Evolutionary conservation across 2,113 vertebrate genomes (phyloP).

Genomic region (Labeo rohita): DNA sequence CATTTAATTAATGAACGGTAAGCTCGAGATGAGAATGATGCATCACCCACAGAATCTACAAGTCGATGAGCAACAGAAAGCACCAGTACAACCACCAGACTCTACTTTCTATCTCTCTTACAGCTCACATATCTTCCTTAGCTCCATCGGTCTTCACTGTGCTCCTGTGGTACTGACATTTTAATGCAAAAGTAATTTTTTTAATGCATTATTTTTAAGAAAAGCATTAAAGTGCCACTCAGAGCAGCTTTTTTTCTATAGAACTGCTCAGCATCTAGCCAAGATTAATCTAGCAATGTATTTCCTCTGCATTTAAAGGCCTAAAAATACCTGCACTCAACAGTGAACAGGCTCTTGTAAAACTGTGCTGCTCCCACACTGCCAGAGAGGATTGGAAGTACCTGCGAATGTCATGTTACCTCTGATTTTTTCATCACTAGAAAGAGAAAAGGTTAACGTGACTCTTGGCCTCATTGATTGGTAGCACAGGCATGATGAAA

Average conservation of each 20-base stretch:
- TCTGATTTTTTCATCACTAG: conserved; percentile 16
- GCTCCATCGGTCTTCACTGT: not conserved
- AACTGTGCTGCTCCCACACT: not conserved
- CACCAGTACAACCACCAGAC: conserved; percentile 55
- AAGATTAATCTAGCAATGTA: not conserved
- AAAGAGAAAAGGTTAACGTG: conserved; percentile 17
- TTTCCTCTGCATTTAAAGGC: conserved; percentile 15
- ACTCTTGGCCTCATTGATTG: conserved; percentile 19
- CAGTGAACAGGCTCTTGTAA: not conserved
- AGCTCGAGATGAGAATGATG: conserved; percentile 32
- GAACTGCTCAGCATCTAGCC: not conserved
- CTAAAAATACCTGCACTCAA: conserved; percentile 21
- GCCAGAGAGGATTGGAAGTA: not conserved
- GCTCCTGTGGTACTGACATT: not conserved
- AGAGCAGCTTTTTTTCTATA: not conserved
- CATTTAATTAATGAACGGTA: conserved; percentile 63
- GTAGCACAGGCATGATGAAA: not conserved
- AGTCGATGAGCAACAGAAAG: conserved; percentile 60
- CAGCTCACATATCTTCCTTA: not conserved
- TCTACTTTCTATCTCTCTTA: conserved; percentile 27
- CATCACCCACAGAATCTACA: conserved; percentile 55
- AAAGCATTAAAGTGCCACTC: not conserved
- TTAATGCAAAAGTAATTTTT: not conserved
- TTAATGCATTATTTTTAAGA: not conserved
- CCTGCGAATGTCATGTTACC: not conserved